phyloP scores from a whole-genome alignment of 2,797 vertebrate genomes.

The Steatocranus sp. region DNA sequence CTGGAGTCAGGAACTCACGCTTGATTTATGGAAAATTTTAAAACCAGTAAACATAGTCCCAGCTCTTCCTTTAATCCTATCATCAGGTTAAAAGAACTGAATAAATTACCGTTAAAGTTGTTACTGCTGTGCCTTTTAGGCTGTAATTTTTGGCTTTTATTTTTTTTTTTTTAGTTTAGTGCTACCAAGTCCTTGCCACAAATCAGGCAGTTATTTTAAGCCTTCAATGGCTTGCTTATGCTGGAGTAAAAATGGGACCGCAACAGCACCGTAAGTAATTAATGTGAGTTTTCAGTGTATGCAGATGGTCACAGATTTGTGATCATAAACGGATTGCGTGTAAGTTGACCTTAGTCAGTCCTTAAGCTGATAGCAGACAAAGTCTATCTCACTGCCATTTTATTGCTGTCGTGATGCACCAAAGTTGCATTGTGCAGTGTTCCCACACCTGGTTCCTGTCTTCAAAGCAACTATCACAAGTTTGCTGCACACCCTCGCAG shows the following conservation, averaged over 20 bases:
- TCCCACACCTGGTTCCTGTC: neutral
- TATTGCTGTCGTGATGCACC: neutral
- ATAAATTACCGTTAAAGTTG: accelerated
- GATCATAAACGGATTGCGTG: neutral
- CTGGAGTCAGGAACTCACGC: accelerated
- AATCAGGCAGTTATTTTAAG: neutral
- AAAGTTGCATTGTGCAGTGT: neutral
- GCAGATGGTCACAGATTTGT: neutral
- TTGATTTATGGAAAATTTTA: neutral
- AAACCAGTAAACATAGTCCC: neutral
- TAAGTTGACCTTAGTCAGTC: neutral
- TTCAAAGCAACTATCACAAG: neutral
- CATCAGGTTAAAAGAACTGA: accelerated
- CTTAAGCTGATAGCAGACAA: too few species aligned
- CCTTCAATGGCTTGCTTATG: neutral
- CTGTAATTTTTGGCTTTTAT: neutral
- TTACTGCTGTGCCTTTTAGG: neutral
- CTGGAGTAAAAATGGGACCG: neutral
- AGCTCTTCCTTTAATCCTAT: neutral
- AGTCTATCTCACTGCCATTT: neutral
- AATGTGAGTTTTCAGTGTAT: neutral
- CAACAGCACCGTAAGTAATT: neutral
- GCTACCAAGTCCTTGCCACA: neutral
- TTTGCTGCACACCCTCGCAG: neutral
- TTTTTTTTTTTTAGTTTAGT: neutral